phyloP scores from a whole-genome alignment of 2,113 vertebrate species.

The Cephalopterus ornatus region DNA sequence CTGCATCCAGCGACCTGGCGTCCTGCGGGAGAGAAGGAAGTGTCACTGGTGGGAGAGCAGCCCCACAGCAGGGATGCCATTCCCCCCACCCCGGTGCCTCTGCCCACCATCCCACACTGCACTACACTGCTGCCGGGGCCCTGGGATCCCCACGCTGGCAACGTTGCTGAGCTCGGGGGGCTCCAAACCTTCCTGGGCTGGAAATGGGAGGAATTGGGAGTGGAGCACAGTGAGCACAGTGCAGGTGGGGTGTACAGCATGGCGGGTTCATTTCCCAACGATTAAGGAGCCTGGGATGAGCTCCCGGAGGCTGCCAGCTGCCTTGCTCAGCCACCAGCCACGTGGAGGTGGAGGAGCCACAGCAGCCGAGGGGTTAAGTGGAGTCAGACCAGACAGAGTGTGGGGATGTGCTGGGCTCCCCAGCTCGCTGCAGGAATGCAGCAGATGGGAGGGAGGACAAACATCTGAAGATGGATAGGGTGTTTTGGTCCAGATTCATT shows the following conservation, averaged over 20 bases:
- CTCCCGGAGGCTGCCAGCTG: fast-evolving
- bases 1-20: slow-evolving; percentile 82
- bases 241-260: fast-evolving
- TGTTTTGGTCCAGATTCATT: not conserved
- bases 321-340: fast-evolving
- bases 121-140: fast-evolving
- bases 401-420: not conserved
- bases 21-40: slow-evolving; percentile 70
- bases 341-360: not conserved
- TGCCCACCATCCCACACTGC: not conserved
- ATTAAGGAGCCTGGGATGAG: not conserved
- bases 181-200: not conserved
- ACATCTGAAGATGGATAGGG: slow-evolving; percentile 5
- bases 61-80: fast-evolving
- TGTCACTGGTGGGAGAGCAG: fast-evolving
- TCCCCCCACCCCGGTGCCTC: fast-evolving
- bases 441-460: slow-evolving; percentile 24
- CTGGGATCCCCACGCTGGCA: fast-evolving
- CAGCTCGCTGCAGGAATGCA: not conserved
- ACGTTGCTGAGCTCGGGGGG: fast-evolving
- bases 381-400: not conserved
- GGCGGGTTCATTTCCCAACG: fast-evolving
- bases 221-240: fast-evolving
- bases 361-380: not conserved
- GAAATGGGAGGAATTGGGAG: fast-evolving